These are phyloP conservation scores for Poecilia picta DNA, from an alignment of 2,797 vertebrate genomes.

Conservation along the genomic window DNA sequence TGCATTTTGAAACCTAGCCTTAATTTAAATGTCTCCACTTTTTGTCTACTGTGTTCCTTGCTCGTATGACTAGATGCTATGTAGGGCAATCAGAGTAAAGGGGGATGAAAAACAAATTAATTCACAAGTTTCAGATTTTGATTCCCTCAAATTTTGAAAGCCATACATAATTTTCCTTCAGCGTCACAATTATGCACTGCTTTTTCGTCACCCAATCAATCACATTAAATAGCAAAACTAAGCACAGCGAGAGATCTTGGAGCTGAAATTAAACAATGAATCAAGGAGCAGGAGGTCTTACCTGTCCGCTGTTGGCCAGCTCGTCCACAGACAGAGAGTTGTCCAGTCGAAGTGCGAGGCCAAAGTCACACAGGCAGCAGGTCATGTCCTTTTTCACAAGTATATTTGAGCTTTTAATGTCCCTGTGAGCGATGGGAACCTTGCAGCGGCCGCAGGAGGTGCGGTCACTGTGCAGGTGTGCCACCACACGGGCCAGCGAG, in stretches of 20 bases:
- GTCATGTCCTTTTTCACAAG: constrained; percentile 92
- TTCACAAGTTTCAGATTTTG: not conserved
- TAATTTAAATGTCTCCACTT: not conserved
- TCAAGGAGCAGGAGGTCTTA: constrained; percentile 56
- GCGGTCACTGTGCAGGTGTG: constrained; percentile 94
- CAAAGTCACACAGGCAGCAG: constrained; percentile 97
- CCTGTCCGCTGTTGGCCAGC: constrained; percentile 97
- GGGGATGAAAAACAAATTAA: not conserved
- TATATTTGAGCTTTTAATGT: constrained; percentile 98
- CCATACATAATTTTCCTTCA: not conserved
- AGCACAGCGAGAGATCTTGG: not conserved
- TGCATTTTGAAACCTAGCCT: too few species aligned
- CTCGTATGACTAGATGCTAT: not conserved
- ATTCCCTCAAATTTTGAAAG: not conserved
- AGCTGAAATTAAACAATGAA: constrained; percentile 9
- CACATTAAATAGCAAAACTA: too few species aligned
- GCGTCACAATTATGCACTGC: not conserved
- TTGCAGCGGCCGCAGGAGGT: constrained; percentile 90
- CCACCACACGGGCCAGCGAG: constrained; percentile 88
- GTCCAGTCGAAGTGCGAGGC: constrained; percentile 91
- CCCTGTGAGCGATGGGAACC: constrained; percentile 92
- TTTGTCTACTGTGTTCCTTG: not conserved
- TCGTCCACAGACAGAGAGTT: constrained; percentile 93
- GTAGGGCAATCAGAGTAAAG: not conserved
- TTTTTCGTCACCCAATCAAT: not conserved